A percentile compares a stretch with the other conserved stretches of the same genome.
Conservation (phyloP, 2,888 invertebrate genomes). For the Empis livida region DNA sequence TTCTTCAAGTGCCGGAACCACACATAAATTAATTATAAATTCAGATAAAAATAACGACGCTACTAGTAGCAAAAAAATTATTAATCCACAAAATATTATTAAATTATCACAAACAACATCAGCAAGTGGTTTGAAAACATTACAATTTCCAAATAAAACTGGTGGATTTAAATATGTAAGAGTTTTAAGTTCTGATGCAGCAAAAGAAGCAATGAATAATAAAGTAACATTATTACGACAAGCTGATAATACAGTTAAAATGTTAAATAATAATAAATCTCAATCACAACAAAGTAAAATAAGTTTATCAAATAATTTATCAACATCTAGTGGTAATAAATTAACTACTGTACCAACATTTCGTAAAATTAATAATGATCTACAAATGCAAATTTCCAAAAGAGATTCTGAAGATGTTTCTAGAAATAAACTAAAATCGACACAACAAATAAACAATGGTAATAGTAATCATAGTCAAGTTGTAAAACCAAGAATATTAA, state of each 20-base stretch:
- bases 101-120: conserved; percentile 1
- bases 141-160: conserved; percentile 33
- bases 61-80: neutral
- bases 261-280: neutral
- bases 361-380: conserved; percentile 17
- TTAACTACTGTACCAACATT: conserved; percentile 16
- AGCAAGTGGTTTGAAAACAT: conserved; percentile 19
- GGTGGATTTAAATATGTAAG: neutral
- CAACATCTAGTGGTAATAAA: neutral
- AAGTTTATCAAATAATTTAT: too few species aligned
- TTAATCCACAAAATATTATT: neutral
- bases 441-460: too few species aligned
- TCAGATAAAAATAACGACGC: neutral
- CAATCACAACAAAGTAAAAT: neutral
- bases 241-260: neutral
- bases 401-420: too few species aligned
- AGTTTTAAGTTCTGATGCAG: neutral
- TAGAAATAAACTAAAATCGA: too few species aligned
- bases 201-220: neutral
- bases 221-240: neutral
- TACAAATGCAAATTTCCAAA: neutral
- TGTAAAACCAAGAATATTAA: neutral
- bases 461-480: too few species aligned
- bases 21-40: neutral
- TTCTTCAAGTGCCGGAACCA: neutral